Base-by-base conservation (phyloP, 53 echinoderm and acorn worm genomes). In the Arbacia lixula region DNA sequence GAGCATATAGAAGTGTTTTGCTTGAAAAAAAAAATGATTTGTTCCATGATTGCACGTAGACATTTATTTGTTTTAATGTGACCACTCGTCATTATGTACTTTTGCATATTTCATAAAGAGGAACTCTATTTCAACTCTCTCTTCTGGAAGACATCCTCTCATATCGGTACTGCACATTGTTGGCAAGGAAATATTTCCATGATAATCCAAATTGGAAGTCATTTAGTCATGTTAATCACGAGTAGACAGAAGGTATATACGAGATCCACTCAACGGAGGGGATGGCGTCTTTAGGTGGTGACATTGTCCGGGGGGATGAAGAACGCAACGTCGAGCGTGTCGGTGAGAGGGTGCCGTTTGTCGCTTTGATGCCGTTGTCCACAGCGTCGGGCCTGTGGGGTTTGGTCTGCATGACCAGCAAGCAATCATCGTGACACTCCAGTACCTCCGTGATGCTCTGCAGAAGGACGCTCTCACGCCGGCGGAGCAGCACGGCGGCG, bases 361-460 rank as follows among this genome's bases (percentile, higher is more conserved):
- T 40, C 27, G 71, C 6, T 26, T 49, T 46, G 71, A 29, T 11
- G 24, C 42, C 38, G 36, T 9, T 46, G 71, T 42, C 27, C 8
- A 8, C 46, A 33, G 71, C 16, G 16, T 71, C 71, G 53, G 30
- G 22, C 31, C 12, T 60, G 17, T 21, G 28, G 12, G 79, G 60
- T 26, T 40, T 78, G 26, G 79, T 60, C 28, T 78, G 60, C 79
- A 78, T 78, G 60, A 78, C 79, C 12, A 78, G 36, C 39, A 78
- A 14, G 60, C 79, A 78, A 38, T 78, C 60, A 24, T 78, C 79
- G 11, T 4, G 79, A 26, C 79, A 78, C 79, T 78, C 79, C 40
- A 78, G 60, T 39, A 78, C 79, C 60, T 78, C 79, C 14, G 79
- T 60, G 41, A 78, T 78, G 21, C 79, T 78, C 58, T 57, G 35